phyloP scores from a whole-genome alignment of 2,113 vertebrate species.

The Mungos mungo region DNA sequence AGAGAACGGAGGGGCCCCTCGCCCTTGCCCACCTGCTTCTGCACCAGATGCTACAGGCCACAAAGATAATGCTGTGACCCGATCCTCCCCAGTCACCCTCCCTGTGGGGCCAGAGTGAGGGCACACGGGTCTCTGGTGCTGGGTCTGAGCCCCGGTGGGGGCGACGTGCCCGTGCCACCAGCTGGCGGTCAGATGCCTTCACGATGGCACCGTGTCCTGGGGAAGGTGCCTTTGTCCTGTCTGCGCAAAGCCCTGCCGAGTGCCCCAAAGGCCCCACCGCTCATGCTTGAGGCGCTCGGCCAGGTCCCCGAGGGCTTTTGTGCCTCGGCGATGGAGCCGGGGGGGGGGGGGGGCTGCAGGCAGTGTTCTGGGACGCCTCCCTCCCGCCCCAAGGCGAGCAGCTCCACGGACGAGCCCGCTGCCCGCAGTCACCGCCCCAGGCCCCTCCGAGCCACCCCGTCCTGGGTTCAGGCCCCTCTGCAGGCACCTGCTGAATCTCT shows the following conservation, averaged over 20 bases:
- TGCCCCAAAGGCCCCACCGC: neutral
- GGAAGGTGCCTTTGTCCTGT: neutral
- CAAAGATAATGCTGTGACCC: fast-evolving
- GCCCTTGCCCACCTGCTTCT: neutral
- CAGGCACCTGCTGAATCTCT: too few relatives aligned
- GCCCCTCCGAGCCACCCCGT: neutral
- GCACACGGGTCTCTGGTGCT: neutral
- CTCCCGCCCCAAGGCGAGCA: neutral
- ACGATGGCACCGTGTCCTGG: neutral
- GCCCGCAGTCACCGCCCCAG: neutral
- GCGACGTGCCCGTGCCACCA: neutral
- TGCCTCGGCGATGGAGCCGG: neutral
- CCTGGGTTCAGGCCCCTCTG: neutral
- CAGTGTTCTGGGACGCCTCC: neutral
- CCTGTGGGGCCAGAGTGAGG: neutral
- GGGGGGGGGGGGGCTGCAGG: neutral
- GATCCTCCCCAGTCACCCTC: neutral
- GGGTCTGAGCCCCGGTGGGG: neutral
- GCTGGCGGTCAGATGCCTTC: neutral
- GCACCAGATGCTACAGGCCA: neutral
- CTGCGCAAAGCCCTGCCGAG: neutral
- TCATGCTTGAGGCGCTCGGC: neutral
- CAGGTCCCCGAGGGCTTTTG: neutral
- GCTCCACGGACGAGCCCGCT: neutral
- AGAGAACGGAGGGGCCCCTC: too few relatives aligned